These are phyloP conservation scores for Tylochromis polylepis DNA, from an alignment of 2,113 vertebrate genomes.

Conservation along the genomic window DNA sequence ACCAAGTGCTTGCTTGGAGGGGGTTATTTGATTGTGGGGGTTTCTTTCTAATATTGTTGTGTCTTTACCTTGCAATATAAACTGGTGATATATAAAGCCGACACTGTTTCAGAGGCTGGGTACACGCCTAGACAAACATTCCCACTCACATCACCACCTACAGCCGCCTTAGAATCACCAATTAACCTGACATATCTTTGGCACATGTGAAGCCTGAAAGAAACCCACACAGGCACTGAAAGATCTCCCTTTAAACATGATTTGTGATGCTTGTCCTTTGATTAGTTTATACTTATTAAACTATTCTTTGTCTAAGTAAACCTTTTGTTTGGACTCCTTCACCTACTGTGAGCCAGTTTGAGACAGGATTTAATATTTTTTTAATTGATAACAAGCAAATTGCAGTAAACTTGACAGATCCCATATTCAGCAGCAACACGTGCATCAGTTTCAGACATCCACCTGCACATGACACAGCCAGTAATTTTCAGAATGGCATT, in stretches of 20 bases:
- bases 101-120: background rate
- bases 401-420: background rate
- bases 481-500: background rate
- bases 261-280: no score
- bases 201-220: background rate
- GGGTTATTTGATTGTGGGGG: no score
- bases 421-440: background rate
- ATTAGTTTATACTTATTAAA: no score
- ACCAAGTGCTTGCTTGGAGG: no score
- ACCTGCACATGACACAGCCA: background rate
- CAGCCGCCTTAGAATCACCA: background rate
- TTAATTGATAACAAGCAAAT: background rate
- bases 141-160: background rate
- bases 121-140: background rate
- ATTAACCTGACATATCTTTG: background rate
- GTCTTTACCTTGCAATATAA: no score
- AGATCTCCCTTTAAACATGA: background rate
- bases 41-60: no score
- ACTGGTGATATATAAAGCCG: background rate
- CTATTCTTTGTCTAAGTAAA: no score
- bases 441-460: background rate
- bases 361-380: background rate
- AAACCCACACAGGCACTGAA: background rate
- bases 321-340: no score
- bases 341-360: background rate